Base-by-base conservation (phyloP, 2,797 vertebrate species). In the Apodemus agrarius region DNA sequence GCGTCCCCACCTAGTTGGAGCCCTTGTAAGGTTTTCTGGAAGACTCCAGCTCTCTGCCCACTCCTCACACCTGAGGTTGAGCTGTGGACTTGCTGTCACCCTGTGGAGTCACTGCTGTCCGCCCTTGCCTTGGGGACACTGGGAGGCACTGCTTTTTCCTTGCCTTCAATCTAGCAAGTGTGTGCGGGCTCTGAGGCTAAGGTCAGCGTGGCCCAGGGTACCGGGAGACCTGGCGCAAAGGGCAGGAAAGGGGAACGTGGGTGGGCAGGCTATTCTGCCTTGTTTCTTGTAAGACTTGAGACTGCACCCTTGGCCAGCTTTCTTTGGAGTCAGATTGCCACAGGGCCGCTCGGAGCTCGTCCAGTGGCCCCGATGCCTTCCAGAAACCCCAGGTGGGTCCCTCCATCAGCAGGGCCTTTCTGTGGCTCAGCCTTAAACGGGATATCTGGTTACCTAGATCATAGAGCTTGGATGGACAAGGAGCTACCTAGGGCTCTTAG, bases 31-130 rank as follows among this genome's bases (percentile, higher is more conserved):
- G 14, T 19, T 57, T 49, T n/a, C 83, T 16, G 34, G 86, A 72
- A 63, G 17, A 85, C 54, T 54, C n/a, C 40, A 54, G 7, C 24
- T 31, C 4, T 34, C 57, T 54, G 12, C 29, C 74, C n/a, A 4
- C 19, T 2, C 22, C 57, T 6, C 22, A 3, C 0, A 4, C n/a
- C 22, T 3, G 17, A 59, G 22, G 16, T 34, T n/a, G 61, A 54
- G 10, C 52, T 22, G 6, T 31, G 43, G 19, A 34, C 17, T n/a
- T 26, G 3, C 17, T 19, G 54, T 54, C 0, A 5, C 31, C 34
- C 61, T 1, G 0, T 0, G 5, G 69, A 31, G 46, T 14, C 29
- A 29, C 16, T 69, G 52, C n/a, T 2, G 14, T 8, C 31, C 2
- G 11, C 19, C 34, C 72, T 43, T 1, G 0, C 79, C 65, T 86